Conservation (phyloP, 2,888 invertebrate species). For the Drosophila quinaria region DNA sequence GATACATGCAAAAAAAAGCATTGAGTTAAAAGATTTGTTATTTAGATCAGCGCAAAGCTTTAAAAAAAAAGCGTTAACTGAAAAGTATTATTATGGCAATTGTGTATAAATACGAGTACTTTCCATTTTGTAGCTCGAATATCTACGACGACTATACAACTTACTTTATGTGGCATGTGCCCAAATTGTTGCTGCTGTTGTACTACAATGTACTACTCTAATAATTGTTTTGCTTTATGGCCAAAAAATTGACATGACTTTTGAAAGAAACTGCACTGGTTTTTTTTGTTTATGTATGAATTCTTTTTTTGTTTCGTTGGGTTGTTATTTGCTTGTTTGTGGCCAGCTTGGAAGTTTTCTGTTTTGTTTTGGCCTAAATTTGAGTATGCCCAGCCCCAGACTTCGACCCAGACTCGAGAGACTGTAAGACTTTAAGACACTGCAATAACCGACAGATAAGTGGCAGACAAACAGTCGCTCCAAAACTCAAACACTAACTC, state of each 20-base stretch:
- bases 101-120: conserved; percentile 46
- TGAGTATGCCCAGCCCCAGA: conserved; percentile 32
- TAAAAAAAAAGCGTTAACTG: conserved; percentile 4
- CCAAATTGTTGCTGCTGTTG: conserved; percentile 21
- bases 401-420: conserved; percentile 1
- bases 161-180: conserved; percentile 40
- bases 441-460: conserved; percentile 32
- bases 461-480: conserved; percentile 40
- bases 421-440: not conserved
- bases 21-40: not conserved
- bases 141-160: conserved; percentile 12
- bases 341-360: conserved; percentile 24
- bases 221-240: conserved; percentile 46
- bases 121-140: conserved; percentile 53
- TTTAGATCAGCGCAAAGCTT: conserved; percentile 2
- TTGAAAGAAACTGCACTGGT: conserved; percentile 54
- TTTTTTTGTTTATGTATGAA: conserved; percentile 24
- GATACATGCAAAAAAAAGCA: not conserved
- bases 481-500: conserved; percentile 4
- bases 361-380: conserved; percentile 39
- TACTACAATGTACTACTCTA: conserved; percentile 29
- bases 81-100: conserved; percentile 35
- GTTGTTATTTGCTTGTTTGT: conserved; percentile 19
- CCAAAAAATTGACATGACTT: conserved; percentile 47
- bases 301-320: not conserved